Conservation (phyloP, 1,140 invertebrate species). For the Helicorthomorpha holstii region DNA sequence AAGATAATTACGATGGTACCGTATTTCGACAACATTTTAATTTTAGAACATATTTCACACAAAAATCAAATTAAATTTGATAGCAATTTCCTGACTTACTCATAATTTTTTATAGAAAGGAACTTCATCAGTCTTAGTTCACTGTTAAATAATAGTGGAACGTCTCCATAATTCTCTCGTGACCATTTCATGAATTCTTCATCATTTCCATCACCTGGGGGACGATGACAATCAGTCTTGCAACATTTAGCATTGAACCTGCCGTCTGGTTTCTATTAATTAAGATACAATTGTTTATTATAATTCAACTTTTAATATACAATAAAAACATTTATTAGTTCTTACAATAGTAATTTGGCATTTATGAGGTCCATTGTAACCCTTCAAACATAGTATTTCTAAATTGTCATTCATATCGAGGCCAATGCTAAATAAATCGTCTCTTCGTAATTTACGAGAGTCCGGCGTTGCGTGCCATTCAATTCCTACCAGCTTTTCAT, state of each 20-base stretch:
- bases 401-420: not conserved
- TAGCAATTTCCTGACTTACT: conserved; percentile 7
- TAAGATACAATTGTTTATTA: not conserved
- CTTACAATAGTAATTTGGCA: conserved; percentile 1
- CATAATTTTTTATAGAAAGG: conserved; percentile 4
- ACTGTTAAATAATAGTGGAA: too few relatives aligned
- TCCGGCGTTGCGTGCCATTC: conserved; percentile 5
- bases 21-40: not conserved
- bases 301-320: not conserved
- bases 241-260: too few relatives aligned
- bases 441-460: too few relatives aligned
- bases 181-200: too few relatives aligned
- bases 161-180: too few relatives aligned
- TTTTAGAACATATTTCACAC: not conserved
- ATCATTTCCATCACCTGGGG: too few relatives aligned
- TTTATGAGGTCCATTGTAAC: conserved; percentile 2
- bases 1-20: not conserved
- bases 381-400: conserved; percentile 1
- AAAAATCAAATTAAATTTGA: not conserved
- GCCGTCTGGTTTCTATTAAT: not conserved
- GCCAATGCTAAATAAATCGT: not conserved
- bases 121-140: conserved; percentile 9
- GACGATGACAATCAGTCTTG: too few relatives aligned
- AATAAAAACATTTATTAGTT: not conserved
- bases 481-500: conserved; percentile 3